Percentiles rank a stretch among this genome's conserved stretches.
phyloP scores from a whole-genome alignment of 2,113 vertebrate species.

The Gavialis gangeticus region DNA sequence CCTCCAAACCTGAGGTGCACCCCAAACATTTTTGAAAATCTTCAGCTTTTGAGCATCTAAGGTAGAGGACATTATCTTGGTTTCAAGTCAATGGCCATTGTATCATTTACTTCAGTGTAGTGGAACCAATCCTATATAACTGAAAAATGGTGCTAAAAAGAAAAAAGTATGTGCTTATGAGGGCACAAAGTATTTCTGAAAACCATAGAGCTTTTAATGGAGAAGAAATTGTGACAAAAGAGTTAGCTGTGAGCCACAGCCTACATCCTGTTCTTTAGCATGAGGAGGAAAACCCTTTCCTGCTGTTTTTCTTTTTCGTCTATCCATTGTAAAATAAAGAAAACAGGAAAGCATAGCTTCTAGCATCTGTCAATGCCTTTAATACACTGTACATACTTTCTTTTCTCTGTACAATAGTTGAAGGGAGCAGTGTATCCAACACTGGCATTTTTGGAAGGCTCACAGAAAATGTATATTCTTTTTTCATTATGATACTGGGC shows the following conservation, averaged over 20 bases:
- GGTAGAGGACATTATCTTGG: too few species aligned
- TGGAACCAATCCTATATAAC: rapidly evolving
- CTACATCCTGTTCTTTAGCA: conserved; percentile 57
- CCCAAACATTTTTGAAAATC: neutral
- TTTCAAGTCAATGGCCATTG: neutral
- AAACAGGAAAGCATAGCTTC: conserved; percentile 63
- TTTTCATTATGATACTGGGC: neutral
- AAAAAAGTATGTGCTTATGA: neutral
- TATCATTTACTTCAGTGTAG: neutral
- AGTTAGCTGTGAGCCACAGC: conserved; percentile 2
- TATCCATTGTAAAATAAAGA: conserved; percentile 69
- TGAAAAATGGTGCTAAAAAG: neutral
- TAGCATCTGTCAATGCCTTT: conserved; percentile 42
- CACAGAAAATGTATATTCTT: neutral
- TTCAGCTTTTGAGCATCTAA: too few species aligned
- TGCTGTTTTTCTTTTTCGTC: conserved; percentile 55
- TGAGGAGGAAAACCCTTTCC: conserved; percentile 72
- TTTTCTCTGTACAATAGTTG: neutral
- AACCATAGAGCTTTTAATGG: neutral
- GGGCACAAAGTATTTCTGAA: neutral
- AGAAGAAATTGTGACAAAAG: conserved; percentile 47
- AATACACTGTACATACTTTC: conserved; percentile 22
- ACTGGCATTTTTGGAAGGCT: neutral
- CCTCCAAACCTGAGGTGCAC: neutral
- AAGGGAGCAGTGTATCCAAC: neutral